Evolutionary conservation across 2,888 invertebrate genomes (phyloP), one percentile per base, ranked within the genome.

Genomic region (Yponomeuta evonymella): DNA sequence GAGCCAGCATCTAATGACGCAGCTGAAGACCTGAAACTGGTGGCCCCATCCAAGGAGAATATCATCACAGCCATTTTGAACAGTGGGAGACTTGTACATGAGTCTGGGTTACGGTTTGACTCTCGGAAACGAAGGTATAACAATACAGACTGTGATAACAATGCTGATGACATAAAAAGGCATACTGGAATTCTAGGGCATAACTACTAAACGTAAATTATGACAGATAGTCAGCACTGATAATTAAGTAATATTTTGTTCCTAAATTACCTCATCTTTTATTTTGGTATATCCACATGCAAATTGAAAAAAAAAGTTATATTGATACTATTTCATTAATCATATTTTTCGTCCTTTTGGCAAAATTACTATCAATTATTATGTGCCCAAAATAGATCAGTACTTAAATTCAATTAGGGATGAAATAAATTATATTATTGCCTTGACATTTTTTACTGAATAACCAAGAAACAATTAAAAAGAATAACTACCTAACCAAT

Each of bases 11-110:
- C 77, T 2, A 82, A 76, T 75, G 87, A 89, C 71, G 86, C 76
- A 74, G 76, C 83, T 71, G 89, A 90, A 72, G 90, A 90, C 71
- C 74, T 91, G 5, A 87, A 88, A 75, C 77, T 92, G 67, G 85
- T 91, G 15, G 85, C 89, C 71, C 92, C 92, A 36, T 90, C 92
- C 2, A 88, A 87, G 77, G 91, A 92, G 77, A 89, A 90, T 73
- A 90, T 92, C 70, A 90, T 92, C 73, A 82, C 88, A 71, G 92
- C 91, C 48, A 91, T 92, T 63, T 86, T 88, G 77, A 90, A 88
- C 74, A 92, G 92, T 84, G 92, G 90, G 79, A 86, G 81, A 74
- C 87, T 91, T 58, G 89, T 92, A 30, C 85, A 89, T 72, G 89
- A 86, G 71, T 88, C 91, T 63, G 91, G 91, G 72, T 83, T 92